Evolutionary conservation across 2,113 vertebrate genomes (phyloP).

Genomic region (Catharus minimus): DNA sequence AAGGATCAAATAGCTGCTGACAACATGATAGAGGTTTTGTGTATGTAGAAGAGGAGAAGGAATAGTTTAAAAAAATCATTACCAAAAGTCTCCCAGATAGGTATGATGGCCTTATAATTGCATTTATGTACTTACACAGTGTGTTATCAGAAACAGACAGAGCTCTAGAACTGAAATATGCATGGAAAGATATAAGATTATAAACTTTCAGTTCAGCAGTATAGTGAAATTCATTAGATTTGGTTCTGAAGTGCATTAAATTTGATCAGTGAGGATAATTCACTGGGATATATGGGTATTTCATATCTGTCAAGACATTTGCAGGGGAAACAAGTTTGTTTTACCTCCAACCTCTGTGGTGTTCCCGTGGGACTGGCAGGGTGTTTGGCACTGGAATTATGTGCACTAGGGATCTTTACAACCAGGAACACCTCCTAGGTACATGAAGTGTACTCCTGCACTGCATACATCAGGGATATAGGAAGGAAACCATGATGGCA

Average conservation of each 20-base stretch:
- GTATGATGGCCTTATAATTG: not conserved
- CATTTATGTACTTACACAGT: not conserved
- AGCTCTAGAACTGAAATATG: not conserved
- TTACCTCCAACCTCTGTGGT: not conserved
- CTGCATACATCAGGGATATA: not conserved
- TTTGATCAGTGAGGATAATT: not conserved
- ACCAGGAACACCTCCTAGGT: not conserved
- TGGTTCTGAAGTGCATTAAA: not conserved
- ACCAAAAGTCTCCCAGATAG: not conserved
- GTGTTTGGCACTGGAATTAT: not conserved
- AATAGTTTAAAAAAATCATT: not conserved
- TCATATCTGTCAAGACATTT: not conserved
- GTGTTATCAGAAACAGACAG: not conserved
- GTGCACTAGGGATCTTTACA: not conserved
- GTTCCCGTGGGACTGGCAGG: rapidly evolving
- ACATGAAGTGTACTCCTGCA: not conserved
- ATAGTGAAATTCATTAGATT: not conserved
- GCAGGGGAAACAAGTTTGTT: not conserved
- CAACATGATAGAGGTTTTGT: not conserved
- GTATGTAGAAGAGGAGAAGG: not conserved
- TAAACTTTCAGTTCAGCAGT: not conserved
- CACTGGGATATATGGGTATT: not conserved
- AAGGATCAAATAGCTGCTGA: not conserved
- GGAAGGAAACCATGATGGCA: not conserved
- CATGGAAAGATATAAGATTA: not conserved